These are phyloP conservation scores for Machimus rusticus DNA, from an alignment of 2,888 invertebrate species.

Conservation along the genomic window DNA sequence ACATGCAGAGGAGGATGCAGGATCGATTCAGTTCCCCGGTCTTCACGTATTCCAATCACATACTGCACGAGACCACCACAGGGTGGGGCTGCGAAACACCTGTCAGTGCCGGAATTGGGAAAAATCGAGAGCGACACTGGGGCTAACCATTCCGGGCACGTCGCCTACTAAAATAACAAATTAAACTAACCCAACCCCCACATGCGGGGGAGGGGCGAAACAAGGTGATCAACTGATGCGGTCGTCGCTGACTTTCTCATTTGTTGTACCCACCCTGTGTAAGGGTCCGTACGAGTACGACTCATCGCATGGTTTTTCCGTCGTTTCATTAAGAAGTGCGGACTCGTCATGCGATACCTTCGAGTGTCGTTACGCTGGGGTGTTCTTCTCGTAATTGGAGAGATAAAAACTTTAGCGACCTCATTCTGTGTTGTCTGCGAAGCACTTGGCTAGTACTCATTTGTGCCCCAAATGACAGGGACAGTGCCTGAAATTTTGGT, in stretches of 20 bases:
- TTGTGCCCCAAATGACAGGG: not conserved
- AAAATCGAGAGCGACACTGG: not conserved
- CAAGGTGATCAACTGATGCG: not conserved
- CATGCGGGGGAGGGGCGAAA: not conserved
- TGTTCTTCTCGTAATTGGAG: not conserved
- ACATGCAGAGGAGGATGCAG: not conserved
- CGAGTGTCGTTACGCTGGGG: not conserved
- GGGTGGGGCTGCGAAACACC: not conserved
- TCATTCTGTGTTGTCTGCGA: not conserved
- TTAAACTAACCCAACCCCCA: not conserved
- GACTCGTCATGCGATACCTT: not conserved
- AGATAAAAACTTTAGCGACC: not conserved
- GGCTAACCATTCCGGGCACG: not conserved
- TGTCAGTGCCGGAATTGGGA: not conserved
- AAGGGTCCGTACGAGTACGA: not conserved
- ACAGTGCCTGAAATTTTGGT: not conserved
- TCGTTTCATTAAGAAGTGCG: not conserved
- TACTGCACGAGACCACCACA: not conserved
- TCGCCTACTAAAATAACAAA: not conserved
- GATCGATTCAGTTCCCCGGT: not conserved
- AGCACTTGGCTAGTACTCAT: not conserved
- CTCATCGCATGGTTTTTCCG: not conserved
- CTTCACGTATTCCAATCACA: not conserved
- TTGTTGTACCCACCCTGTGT: not conserved
- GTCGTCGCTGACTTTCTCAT: not conserved